phyloP scores from a whole-genome alignment of 2,888 invertebrate genomes.

The Helleia helle region DNA sequence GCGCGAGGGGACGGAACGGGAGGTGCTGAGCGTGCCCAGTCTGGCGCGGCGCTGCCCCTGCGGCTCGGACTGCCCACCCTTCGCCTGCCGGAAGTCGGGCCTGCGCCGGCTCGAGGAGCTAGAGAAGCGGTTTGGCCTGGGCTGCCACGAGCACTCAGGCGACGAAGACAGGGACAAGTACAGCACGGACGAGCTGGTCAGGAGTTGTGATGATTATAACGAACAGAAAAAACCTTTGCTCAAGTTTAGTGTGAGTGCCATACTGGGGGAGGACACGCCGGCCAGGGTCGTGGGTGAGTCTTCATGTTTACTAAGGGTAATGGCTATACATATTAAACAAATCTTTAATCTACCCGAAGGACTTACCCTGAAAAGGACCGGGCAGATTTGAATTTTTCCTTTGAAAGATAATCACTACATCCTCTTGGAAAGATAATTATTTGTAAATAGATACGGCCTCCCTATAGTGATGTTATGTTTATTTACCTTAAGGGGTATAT shows the following conservation, averaged over 20 bases:
- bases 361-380: too few species aligned
- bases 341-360: too few species aligned
- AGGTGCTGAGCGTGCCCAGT: slow-evolving; percentile 55
- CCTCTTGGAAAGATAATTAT: too few species aligned
- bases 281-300: not conserved
- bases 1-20: slow-evolving; percentile 44
- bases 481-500: too few species aligned
- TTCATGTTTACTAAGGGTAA: too few species aligned
- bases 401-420: too few species aligned
- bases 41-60: slow-evolving; percentile 67
- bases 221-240: slow-evolving; percentile 82
- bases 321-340: too few species aligned
- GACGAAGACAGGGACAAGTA: slow-evolving; percentile 43
- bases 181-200: slow-evolving; percentile 53
- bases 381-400: too few species aligned
- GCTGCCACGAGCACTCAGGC: slow-evolving; percentile 54
- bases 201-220: slow-evolving; percentile 50
- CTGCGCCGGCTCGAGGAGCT: slow-evolving; percentile 54
- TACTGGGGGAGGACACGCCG: slow-evolving; percentile 76
- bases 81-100: slow-evolving; percentile 60
- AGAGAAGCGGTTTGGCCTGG: slow-evolving; percentile 55
- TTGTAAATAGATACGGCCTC: too few species aligned
- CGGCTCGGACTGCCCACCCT: slow-evolving; percentile 72
- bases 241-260: slow-evolving; percentile 95
- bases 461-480: too few species aligned